Conservation (phyloP, 2,113 vertebrate genomes). For the Pampusana beccarii region DNA sequence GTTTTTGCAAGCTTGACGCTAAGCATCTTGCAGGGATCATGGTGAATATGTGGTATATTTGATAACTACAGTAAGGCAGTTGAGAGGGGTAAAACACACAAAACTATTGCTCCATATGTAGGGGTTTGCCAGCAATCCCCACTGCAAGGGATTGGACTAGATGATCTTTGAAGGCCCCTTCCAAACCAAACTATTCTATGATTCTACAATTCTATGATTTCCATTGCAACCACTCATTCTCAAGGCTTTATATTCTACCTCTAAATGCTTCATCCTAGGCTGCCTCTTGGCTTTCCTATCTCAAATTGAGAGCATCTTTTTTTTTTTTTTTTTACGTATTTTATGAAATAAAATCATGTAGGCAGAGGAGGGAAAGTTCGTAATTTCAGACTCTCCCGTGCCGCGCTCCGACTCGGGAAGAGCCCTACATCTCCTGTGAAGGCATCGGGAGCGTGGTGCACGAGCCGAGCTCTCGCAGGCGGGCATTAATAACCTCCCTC, state of each 20-base stretch:
- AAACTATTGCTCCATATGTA: neutral
- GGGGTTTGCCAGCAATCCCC: neutral
- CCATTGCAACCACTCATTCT: neutral
- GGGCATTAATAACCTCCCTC: neutral
- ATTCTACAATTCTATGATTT: neutral
- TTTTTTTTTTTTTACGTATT: neutral
- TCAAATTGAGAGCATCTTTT: neutral
- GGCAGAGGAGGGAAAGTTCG: neutral
- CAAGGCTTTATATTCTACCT: neutral
- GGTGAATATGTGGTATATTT: neutral
- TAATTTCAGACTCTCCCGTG: neutral
- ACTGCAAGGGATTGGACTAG: too few relatives aligned
- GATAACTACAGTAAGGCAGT: neutral
- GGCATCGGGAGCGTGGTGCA: fast-evolving
- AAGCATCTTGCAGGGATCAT: neutral
- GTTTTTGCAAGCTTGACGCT: neutral
- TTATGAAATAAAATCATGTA: slow-evolving; percentile 27
- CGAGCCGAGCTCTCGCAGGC: neutral
- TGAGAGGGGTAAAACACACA: neutral
- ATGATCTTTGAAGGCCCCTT: too few relatives aligned
- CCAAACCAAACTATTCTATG: too few relatives aligned
- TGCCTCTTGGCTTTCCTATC: neutral
- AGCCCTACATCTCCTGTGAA: neutral
- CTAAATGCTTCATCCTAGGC: neutral
- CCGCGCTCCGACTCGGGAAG: neutral